A percentile compares a stretch with the other conserved stretches of the same genome.
Evolutionary conservation across 1,140 invertebrate species (phyloP).

Genomic region (Sycophaga agraensis): DNA sequence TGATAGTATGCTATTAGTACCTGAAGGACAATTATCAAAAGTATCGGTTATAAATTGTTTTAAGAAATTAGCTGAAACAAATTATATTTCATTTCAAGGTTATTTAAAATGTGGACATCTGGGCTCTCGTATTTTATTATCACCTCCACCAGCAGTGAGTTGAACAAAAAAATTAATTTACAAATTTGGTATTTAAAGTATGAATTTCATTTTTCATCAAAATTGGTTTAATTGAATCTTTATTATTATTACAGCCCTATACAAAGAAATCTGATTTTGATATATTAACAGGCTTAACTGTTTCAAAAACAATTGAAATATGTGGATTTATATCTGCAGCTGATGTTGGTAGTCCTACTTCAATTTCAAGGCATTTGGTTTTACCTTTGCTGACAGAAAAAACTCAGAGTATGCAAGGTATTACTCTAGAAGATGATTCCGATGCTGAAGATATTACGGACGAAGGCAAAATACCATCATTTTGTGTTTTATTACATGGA

Average conservation of each 20-base stretch:
- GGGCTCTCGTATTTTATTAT: slow-evolving; percentile 72
- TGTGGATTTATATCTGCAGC: slow-evolving; percentile 81
- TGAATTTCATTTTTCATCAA: background rate
- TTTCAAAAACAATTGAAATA: slow-evolving; percentile 73
- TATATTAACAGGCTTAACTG: slow-evolving; percentile 57
- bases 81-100: slow-evolving; percentile 77
- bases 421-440: slow-evolving; percentile 61
- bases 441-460: slow-evolving; percentile 67
- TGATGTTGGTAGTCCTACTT: slow-evolving; percentile 91
- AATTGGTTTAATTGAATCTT: background rate
- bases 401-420: slow-evolving; percentile 61
- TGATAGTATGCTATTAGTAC: slow-evolving; percentile 66
- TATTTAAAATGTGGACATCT: slow-evolving; percentile 76
- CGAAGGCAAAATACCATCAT: slow-evolving; percentile 82
- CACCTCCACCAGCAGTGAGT: slow-evolving; percentile 72
- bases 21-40: slow-evolving; percentile 62
- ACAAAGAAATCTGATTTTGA: slow-evolving; percentile 70
- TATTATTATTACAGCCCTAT: slow-evolving; percentile 58
- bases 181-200: background rate
- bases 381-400: slow-evolving; percentile 68
- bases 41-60: slow-evolving; percentile 70
- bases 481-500: slow-evolving; percentile 92
- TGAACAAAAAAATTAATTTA: background rate
- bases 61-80: slow-evolving; percentile 72
- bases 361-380: slow-evolving; percentile 86